Evolutionary conservation across 1,140 invertebrate genomes (phyloP).

Genomic region (Euwallacea fornicatus): DNA sequence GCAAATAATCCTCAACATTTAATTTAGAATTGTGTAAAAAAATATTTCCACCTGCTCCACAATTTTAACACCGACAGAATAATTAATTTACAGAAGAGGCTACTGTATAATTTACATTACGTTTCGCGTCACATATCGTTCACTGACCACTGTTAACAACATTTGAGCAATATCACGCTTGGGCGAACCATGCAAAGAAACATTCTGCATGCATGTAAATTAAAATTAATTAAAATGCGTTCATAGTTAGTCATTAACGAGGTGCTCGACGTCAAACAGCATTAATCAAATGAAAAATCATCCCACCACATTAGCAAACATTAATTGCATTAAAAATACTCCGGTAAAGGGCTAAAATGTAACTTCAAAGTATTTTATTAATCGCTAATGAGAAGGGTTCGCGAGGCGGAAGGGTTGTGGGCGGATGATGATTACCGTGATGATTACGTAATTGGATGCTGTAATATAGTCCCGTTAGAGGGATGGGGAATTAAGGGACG

Average conservation of each 20-base stretch:
- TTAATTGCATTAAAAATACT: constrained; percentile 5
- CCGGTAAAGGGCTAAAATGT: background rate
- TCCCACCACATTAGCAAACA: background rate
- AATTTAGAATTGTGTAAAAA: too few species aligned
- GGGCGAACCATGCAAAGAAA: too few species aligned
- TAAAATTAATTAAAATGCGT: constrained; percentile 2
- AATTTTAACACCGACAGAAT: too few species aligned
- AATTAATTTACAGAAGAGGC: too few species aligned
- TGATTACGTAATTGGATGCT: constrained; percentile 4
- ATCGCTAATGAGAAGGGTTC: constrained; percentile 3
- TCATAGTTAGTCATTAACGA: background rate
- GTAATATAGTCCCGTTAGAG: background rate
- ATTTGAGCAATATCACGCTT: too few species aligned
- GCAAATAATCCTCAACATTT: too few species aligned
- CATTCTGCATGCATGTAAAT: too few species aligned
- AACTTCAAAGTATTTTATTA: constrained; percentile 3
- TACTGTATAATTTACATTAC: too few species aligned
- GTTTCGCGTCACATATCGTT: too few species aligned
- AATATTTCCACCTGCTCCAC: too few species aligned
- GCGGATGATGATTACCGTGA: constrained; percentile 4
- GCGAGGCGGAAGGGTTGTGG: background rate
- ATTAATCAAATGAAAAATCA: background rate
- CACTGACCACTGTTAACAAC: too few species aligned
- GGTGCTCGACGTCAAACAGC: background rate
- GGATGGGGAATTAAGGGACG: background rate